These are phyloP conservation scores for Nerophis ophidion DNA, from an alignment of 2,113 vertebrate genomes.

Conservation along the genomic window DNA sequence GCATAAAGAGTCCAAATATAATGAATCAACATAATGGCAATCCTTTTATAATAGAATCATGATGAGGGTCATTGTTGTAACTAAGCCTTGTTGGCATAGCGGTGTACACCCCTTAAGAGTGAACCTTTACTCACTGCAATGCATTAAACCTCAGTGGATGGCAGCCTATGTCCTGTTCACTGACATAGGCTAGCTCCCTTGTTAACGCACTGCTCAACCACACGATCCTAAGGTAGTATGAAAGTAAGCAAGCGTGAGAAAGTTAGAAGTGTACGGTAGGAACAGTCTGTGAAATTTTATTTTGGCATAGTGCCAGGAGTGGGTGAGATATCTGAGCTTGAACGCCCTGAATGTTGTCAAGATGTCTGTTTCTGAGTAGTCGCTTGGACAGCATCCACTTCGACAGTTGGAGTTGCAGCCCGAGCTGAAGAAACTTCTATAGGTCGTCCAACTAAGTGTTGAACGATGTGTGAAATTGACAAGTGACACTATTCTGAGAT, in stretches of 20 bases:
- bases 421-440: constrained; percentile 9
- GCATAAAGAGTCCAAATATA: not conserved
- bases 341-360: constrained; percentile 7
- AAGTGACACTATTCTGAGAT: constrained; percentile 30
- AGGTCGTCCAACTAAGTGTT: constrained; percentile 19
- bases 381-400: constrained; percentile 17
- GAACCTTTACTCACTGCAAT: constrained; percentile 1
- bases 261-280: not conserved
- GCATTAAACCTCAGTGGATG: not conserved
- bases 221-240: too few species aligned
- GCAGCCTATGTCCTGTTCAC: not conserved
- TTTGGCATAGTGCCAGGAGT: constrained; percentile 5
- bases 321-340: constrained; percentile 5
- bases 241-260: not conserved
- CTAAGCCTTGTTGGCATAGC: too few species aligned
- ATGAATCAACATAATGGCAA: constrained; percentile 7
- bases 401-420: constrained; percentile 3
- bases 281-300: constrained; percentile 10
- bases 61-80: not conserved
- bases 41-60: constrained; percentile 5
- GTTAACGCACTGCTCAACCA: too few species aligned
- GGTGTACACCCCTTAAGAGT: not conserved
- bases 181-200: not conserved
- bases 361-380: constrained; percentile 13
- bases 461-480: constrained; percentile 28